These are phyloP conservation scores for Plutella xylostella DNA, from an alignment of 2,888 invertebrate genomes.

Conservation along the genomic window DNA sequence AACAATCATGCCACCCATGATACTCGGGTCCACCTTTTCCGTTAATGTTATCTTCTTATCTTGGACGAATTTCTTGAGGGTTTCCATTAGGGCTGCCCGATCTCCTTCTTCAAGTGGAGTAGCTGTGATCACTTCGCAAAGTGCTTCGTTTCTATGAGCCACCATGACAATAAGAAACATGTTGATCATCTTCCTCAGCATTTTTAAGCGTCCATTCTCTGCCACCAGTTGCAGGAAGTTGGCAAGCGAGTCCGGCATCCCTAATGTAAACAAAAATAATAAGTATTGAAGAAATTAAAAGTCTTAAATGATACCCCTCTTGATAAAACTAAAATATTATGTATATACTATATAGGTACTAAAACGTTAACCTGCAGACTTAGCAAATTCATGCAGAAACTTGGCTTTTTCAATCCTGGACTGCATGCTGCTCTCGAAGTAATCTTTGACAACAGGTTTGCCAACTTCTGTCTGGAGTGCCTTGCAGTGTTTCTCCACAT, in stretches of 20 bases:
- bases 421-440: conserved; percentile 42
- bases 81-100: conserved; percentile 30
- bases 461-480: conserved; percentile 28
- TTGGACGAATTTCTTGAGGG: conserved; percentile 38
- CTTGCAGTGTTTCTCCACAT: conserved; percentile 34
- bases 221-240: conserved; percentile 47
- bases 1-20: conserved; percentile 51
- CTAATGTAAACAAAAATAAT: conserved; percentile 21
- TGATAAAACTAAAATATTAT: too few species aligned
- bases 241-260: conserved; percentile 35
- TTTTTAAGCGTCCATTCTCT: conserved; percentile 47
- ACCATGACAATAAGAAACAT: conserved; percentile 45
- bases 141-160: conserved; percentile 47
- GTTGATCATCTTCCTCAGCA: conserved; percentile 37
- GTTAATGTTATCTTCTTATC: conserved; percentile 42
- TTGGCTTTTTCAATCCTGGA: conserved; percentile 35
- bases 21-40: conserved; percentile 40
- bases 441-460: conserved; percentile 40
- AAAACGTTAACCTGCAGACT: conserved; percentile 30
- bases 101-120: conserved; percentile 34
- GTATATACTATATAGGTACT: too few species aligned
- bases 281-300: neutral
- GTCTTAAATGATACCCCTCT: too few species aligned
- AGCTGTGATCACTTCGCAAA: conserved; percentile 54
- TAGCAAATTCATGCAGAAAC: conserved; percentile 31